Conservation (phyloP, 92 coral and sea anemone genomes). For the Epizoanthus fatuus region DNA sequence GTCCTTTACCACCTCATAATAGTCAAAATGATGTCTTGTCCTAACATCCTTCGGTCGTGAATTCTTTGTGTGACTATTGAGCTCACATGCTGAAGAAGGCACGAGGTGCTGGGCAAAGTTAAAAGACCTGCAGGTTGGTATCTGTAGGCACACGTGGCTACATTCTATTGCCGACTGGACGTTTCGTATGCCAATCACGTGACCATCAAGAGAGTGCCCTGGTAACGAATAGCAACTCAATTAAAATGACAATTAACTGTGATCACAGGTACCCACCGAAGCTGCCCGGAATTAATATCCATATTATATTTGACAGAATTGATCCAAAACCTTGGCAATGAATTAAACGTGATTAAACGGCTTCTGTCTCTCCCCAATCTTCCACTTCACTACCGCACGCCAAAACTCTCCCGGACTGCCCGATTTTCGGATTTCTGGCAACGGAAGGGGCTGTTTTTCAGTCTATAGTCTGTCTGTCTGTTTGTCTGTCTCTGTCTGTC, state of each 20-base stretch:
- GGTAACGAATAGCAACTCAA: background rate
- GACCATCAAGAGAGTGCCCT: constrained; percentile 13
- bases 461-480: too few relatives aligned
- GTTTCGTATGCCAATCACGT: constrained; percentile 11
- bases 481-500: too few relatives aligned
- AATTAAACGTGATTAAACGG: too few relatives aligned
- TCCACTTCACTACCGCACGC: too few relatives aligned
- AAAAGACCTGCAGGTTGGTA: constrained; percentile 43
- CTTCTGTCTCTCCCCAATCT: too few relatives aligned
- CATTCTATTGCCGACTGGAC: constrained; percentile 28
- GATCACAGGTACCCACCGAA: background rate
- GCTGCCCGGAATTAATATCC: background rate
- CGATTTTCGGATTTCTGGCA: too few relatives aligned
- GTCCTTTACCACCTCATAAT: constrained; percentile 37
- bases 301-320: too few relatives aligned
- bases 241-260: background rate
- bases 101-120: constrained; percentile 16
- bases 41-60: constrained; percentile 35
- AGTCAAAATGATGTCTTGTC: constrained; percentile 14
- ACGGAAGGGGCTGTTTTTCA: too few relatives aligned
- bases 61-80: constrained; percentile 16
- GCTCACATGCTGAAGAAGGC: constrained; percentile 19
- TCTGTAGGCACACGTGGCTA: constrained; percentile 23
- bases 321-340: too few relatives aligned
- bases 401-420: too few relatives aligned